phyloP scores from a whole-genome alignment of 2,113 vertebrate species.

The Tetrao urogallus region DNA sequence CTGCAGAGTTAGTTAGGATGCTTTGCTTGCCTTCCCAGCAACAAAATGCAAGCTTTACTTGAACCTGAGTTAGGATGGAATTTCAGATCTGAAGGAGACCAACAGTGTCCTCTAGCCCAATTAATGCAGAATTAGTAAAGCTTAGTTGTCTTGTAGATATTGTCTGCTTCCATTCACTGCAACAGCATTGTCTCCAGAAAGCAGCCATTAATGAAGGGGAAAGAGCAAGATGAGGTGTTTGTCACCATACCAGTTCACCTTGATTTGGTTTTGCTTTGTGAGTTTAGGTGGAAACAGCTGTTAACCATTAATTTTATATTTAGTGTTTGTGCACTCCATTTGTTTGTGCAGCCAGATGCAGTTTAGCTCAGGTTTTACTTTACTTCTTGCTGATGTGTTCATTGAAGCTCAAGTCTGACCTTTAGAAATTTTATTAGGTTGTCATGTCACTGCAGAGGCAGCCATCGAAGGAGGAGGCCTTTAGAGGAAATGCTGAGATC shows the following conservation, averaged over 20 bases:
- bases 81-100: neutral
- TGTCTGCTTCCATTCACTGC: neutral
- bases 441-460: neutral
- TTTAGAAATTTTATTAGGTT: constrained; percentile 40
- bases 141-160: neutral
- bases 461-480: neutral
- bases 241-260: neutral
- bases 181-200: neutral
- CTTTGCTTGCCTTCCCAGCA: neutral
- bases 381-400: neutral
- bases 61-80: neutral
- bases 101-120: neutral
- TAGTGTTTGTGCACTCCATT: neutral
- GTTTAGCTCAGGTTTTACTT: neutral
- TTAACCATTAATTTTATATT: neutral
- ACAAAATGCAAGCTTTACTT: neutral
- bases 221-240: neutral
- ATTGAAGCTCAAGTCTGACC: constrained; percentile 16
- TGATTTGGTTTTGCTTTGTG: neutral
- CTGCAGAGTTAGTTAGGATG: neutral
- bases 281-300: neutral
- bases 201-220: neutral
- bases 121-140: neutral
- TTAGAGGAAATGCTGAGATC: constrained; percentile 15
- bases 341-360: neutral